Evolutionary conservation across 2,888 invertebrate genomes (phyloP), one percentile per base, ranked within the genome.

Genomic region (Ypsolopha sequella): DNA sequence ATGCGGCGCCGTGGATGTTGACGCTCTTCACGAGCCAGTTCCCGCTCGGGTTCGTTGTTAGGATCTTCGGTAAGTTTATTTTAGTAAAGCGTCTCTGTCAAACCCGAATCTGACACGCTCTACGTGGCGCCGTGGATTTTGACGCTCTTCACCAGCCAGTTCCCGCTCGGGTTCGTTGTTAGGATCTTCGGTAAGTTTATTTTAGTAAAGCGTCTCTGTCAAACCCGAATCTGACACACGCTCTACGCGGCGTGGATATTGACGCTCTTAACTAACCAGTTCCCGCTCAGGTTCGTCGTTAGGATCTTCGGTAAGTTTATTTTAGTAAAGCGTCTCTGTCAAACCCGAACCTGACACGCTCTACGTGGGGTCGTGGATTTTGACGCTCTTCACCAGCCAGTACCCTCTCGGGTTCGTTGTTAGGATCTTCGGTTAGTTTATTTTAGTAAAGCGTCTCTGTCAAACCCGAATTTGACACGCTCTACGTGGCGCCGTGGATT

Each of bases 401-500:
- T 98, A 98, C 74, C 97, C 98, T 0, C 80, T 98, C 24, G 98
- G 97, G 2, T 98, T 98, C 79, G 98, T 98, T 14, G 94, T 96
- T 0, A 89, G 98, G 60, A 95, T 98, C 0, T 96, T 97, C 66
- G 98, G 95, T 95, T 68, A 85, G 88, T 47, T 13, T n/a, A 7
- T 9, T 41, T 4, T n/a, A 41, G 3, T 7, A 4, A 13, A n/a
- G n/a, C n/a, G n/a, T n/a, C n/a, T n/a, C n/a, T n/a, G n/a, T n/a
- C n/a, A 36, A 36, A 36, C n/a, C n/a, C n/a, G n/a, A n/a, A n/a
- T n/a, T n/a, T n/a, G n/a, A n/a, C n/a, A n/a, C 97, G 0, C 81
- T 98, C 6, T 98, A 98, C 75, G 98, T 98, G 0, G 98, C 98
- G 0, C 98, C 98, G 0, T 98, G 98, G 98, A 92, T 98, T 68